Evolutionary conservation across 2,797 vertebrate genomes (phyloP), one percentile per base, ranked within the genome.

Genomic region (Sebastes steindachneri): DNA sequence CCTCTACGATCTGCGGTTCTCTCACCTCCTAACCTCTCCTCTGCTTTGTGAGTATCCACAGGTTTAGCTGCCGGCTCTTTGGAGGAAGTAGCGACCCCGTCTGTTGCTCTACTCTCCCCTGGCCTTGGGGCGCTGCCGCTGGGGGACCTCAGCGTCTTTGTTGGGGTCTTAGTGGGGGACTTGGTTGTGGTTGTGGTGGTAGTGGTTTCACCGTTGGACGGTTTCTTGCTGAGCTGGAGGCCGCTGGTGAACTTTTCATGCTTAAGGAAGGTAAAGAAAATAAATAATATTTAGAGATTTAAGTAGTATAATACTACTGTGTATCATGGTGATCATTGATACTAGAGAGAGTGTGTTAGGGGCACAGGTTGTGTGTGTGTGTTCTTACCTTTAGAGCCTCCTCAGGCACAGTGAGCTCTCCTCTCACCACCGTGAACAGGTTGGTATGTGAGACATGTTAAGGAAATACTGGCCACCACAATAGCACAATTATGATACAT

Each of bases 231-330:
- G 87, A 99, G 95, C 23, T 99, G 98, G 71, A 99, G 96, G 79
- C 99, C 98, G 78, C 98, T 99, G 83, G 98, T 98, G 94, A 99
- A 99, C 94, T 99, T 99, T 90, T 99, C 98, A 92, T 99, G 98
- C 98, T 99, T 87, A 5, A 83, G 5, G n/a, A 12, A 63, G 41
- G 76, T 33, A 12, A 71, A n/a, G 5, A 74, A 55, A 65, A 33
- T 5, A 29, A 51, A 80, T 45, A 23, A 54, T 11, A n/a, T 1
- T 35, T 6, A 23, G 21, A 15, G 7, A 65, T 33, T 35, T 33
- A 41, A 51, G 14, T 28, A 41, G 15, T 35, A 12, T 1, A 21
- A 31, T 45, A 59, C 2, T 66, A 7, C 10, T 57, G 2, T 68
- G 48, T 62, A 58, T 35, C 2, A 69, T 45, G 23, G 8, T 62